Evolutionary conservation across 2,113 vertebrate genomes (phyloP).

Genomic region (Zeus faber): DNA sequence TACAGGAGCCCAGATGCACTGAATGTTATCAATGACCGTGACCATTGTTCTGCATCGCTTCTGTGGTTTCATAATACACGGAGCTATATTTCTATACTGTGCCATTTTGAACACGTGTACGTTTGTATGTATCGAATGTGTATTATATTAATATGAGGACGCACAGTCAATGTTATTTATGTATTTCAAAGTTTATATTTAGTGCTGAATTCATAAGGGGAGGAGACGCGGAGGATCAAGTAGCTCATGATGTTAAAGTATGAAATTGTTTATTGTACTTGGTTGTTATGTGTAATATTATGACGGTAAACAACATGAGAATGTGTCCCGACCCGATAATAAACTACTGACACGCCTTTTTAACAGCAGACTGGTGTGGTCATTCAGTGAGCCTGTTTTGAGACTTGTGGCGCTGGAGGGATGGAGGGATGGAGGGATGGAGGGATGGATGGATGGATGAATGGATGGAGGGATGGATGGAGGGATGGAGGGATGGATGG

Average conservation of each 20-base stretch:
- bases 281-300: conserved; percentile 50
- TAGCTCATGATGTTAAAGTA: conserved; percentile 37
- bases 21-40: conserved; percentile 55
- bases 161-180: conserved; percentile 66
- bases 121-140: conserved; percentile 66
- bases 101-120: conserved; percentile 54
- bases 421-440: too few species aligned
- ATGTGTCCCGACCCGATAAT: conserved; percentile 64
- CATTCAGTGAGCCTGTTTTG: too few species aligned
- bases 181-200: conserved; percentile 47
- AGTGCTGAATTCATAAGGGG: conserved; percentile 13
- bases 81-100: conserved; percentile 53
- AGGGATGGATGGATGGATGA: too few species aligned
- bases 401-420: too few species aligned
- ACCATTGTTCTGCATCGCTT: conserved; percentile 49
- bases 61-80: conserved; percentile 50
- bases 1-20: conserved; percentile 50
- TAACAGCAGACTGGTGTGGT: conserved; percentile 26
- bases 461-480: too few species aligned
- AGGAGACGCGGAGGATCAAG: conserved; percentile 42
- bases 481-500: too few species aligned
- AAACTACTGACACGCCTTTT: conserved; percentile 66
- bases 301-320: conserved; percentile 47
- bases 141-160: conserved; percentile 57
- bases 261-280: conserved; percentile 32